Evolutionary conservation across 2,797 vertebrate genomes (phyloP), one percentile per base, ranked within the genome.

Genomic region (Adelosebastes latens): DNA sequence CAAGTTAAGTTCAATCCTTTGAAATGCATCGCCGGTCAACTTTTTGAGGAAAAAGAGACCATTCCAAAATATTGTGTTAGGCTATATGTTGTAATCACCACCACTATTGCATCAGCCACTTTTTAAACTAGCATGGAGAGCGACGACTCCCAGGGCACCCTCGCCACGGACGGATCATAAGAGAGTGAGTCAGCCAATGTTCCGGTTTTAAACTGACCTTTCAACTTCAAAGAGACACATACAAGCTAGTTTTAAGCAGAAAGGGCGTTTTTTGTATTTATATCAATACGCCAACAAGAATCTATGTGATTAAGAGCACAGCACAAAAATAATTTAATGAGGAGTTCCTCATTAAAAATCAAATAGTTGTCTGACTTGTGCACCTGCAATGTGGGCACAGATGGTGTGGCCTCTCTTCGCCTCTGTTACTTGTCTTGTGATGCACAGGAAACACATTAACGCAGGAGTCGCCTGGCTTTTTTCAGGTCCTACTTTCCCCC

Each of bases 381-480:
- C 75, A 75, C 56, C 75, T 71, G 29, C 60, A 78, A 8, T 61
- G 56, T 66, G 64, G 25, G 72, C 81, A 76, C 86, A 88, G 81
- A 86, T 90, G 86, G 81, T 53, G 71, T 20, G 6, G 62, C 62
- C 52, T 79, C 46, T 58, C 67, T 49, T 2, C 32, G 12, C 36
- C 75, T 74, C 60, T 78, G 75, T 71, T 64, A n/a, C 49, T 53
- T 65, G 73, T 79, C 69, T 77, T 62, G 69, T 61, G 65, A 60
- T 77, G 39, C 58, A 68, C 60, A 68, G 77, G 63, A 80, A 82
- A 60, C 71, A 77, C 79, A 86, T 88, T 82, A 82, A 81, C 79
- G 63, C 81, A 74, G 61, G 75, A 81, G 77, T 77, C 13, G 58
- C 18, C 42, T 61, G 66, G 32, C 32, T 69, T 81, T 79, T 79